Base-by-base conservation (phyloP, 2,797 vertebrate genomes). In the Pseudomugil tenellus region DNA sequence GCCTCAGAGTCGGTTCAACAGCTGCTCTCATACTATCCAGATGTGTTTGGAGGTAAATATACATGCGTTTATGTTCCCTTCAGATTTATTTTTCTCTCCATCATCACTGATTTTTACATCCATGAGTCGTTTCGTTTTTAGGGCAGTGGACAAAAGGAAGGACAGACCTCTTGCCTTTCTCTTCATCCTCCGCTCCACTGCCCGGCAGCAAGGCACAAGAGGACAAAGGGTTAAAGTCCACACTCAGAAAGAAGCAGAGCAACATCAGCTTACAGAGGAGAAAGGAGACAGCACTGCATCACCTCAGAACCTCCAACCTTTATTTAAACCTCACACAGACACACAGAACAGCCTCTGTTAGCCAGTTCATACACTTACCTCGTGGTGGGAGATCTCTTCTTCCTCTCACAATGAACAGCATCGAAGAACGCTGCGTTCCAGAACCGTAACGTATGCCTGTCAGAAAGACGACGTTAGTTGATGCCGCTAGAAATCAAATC, bases 371-470 rank as follows among this genome's bases (percentile, higher is more conserved):
- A 29, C 17, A 53, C 84, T 88, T 64, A 99, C 98, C 96, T 96
- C 54, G 98, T 99, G 6, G 98, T 96, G 28, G 98, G 98, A 0
- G 98, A 99, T n/a, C 97, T 84, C 89, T 99, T 99, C 79, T 93
- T 97, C 87, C 98, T 94, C 93, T 99, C 98, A 3, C 96, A 98
- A 70, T 99, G 96, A 63, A 99, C 98, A 0, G 98, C 98, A 0
- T 99, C 98, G 0, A 99, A 99, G 82, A 99, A 99, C 0, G 98
- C 97, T 0, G 98, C 98, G 0, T 99, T 99, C 98, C 98, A 99
- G 81, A 99, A 99, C 5, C 98, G 74, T 8, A 98, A 87, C 0
- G 97, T 96, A 63, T 99, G 98, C 98, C 98, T 99, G 88, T 43
- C 3, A 35, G 60, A 74, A 41, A n/a, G n/a, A n/a, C n/a, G n/a